These are phyloP conservation scores for Beaufortia kweichowensis DNA, from an alignment of 2,113 vertebrate species.

Conservation along the genomic window DNA sequence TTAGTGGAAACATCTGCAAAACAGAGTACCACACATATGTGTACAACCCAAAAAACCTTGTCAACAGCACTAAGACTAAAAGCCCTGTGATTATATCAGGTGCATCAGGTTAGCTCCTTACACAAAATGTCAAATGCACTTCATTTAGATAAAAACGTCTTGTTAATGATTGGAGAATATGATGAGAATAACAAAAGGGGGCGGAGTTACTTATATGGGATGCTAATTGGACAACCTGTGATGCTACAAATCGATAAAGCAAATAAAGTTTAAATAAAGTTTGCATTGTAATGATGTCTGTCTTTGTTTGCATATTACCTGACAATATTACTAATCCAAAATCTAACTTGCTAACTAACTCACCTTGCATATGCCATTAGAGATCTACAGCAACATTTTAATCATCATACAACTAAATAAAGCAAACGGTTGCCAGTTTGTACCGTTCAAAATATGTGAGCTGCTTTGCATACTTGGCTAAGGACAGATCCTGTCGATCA, in stretches of 20 bases:
- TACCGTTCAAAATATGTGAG: not conserved
- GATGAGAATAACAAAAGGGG: not conserved
- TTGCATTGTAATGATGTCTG: not conserved
- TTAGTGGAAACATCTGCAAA: no score
- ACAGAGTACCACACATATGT: not conserved
- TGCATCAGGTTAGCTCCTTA: no score
- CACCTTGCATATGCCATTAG: not conserved
- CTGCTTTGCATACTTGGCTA: constrained; percentile 5
- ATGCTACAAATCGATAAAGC: no score
- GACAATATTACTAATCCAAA: no score
- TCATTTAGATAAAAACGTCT: no score
- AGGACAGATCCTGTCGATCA: not conserved
- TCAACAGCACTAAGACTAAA: not conserved
- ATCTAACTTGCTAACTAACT: no score
- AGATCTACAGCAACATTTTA: not conserved
- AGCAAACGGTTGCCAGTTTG: not conserved
- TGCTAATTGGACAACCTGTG: not conserved
- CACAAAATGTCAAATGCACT: not conserved
- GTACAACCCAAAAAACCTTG: not conserved
- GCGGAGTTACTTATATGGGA: not conserved
- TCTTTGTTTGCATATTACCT: no score
- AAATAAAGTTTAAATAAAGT: no score
- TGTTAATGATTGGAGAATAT: no score
- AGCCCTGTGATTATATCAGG: not conserved
- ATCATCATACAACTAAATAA: not conserved